Percentiles rank a stretch among this genome's conserved stretches.
phyloP scores from a whole-genome alignment of 2,797 vertebrate species.

The Pogoniulus pusillus region DNA sequence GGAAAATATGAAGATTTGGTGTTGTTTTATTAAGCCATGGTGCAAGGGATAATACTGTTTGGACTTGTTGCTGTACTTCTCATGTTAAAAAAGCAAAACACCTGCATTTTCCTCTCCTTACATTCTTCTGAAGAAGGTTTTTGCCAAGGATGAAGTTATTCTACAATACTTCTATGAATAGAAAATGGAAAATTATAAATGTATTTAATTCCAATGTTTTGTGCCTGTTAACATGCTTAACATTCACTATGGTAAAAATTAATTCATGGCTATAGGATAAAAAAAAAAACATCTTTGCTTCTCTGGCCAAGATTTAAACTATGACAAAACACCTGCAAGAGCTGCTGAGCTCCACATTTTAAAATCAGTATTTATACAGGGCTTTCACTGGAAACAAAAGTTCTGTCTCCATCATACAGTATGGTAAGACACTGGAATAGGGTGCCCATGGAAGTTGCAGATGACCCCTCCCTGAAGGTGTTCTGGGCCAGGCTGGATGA shows the following conservation, averaged over 20 bases:
- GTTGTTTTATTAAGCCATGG: not conserved
- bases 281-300: not conserved
- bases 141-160: not conserved
- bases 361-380: slow-evolving; percentile 51
- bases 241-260: not conserved
- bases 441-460: no score
- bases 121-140: not conserved
- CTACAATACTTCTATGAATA: not conserved
- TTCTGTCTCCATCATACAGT: slow-evolving; percentile 32
- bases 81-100: not conserved
- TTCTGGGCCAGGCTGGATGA: no score
- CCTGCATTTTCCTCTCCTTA: not conserved
- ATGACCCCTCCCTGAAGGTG: no score
- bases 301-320: not conserved
- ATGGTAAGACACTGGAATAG: no score
- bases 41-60: not conserved
- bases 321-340: slow-evolving; percentile 23
- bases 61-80: not conserved
- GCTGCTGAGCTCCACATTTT: not conserved
- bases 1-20: not conserved
- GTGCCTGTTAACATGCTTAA: not conserved
- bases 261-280: not conserved
- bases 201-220: not conserved
- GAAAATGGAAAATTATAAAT: not conserved
- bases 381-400: slow-evolving; percentile 57